Percentiles rank a stretch among this genome's conserved stretches.
Conservation (phyloP, 2,888 invertebrate species). For the Sisyra terminalis region DNA sequence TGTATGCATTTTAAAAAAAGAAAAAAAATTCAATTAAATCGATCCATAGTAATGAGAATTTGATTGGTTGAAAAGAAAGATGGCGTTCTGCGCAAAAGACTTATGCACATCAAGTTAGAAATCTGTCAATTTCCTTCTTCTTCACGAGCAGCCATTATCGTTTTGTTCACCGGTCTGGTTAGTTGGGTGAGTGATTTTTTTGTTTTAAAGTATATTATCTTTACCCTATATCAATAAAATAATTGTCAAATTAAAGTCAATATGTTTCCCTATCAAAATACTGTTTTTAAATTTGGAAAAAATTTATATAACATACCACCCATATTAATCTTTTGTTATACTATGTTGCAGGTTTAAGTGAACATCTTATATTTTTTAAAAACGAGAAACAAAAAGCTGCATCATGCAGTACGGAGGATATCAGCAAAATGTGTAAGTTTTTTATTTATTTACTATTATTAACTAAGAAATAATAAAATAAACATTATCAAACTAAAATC, state of each 20-base stretch:
- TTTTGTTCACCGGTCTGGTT: slow-evolving; percentile 47
- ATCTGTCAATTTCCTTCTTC: slow-evolving; percentile 5
- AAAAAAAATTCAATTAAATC: no score
- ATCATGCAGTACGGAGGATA: slow-evolving; percentile 31
- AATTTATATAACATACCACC: neutral
- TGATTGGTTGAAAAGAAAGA: neutral
- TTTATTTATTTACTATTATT: slow-evolving; percentile 6
- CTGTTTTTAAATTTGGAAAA: neutral
- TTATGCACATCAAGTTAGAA: neutral
- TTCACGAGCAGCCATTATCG: slow-evolving; percentile 30
- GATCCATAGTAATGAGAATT: no score
- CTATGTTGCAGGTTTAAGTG: neutral
- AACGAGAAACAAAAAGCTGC: slow-evolving; percentile 16
- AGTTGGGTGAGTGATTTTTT: slow-evolving; percentile 15
- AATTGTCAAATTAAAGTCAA: neutral
- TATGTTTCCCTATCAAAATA: neutral
- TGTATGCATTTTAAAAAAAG: no score
- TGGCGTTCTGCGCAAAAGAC: slow-evolving; percentile 2
- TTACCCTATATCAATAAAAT: neutral
- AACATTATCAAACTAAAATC: neutral
- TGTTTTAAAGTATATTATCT: slow-evolving; percentile 1
- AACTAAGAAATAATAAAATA: neutral
- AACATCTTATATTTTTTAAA: slow-evolving; percentile 14
- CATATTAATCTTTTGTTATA: neutral
- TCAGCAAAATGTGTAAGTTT: slow-evolving; percentile 23